These are phyloP conservation scores for Pardosa pseudoannulata DNA, from an alignment of 2,888 invertebrate genomes.

Conservation along the genomic window DNA sequence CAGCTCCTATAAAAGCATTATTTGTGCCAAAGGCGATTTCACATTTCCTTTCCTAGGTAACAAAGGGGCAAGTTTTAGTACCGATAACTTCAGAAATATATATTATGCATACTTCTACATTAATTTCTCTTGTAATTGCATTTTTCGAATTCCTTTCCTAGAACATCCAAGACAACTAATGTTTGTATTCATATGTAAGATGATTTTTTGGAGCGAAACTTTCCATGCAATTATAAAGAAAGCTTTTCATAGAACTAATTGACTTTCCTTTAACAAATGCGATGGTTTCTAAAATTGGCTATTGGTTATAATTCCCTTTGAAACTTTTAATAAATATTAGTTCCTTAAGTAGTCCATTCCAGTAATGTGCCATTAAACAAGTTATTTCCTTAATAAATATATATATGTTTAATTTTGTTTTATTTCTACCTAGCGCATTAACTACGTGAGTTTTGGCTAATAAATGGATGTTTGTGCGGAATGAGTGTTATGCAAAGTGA, in stretches of 20 bases:
- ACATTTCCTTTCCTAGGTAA: no score
- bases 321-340: neutral
- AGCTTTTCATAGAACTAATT: neutral
- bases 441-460: no score
- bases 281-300: neutral
- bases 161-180: neutral
- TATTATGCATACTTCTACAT: no score
- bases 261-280: neutral
- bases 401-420: no score
- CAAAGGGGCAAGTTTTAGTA: no score
- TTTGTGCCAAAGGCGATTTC: no score
- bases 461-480: no score
- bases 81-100: no score
- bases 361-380: neutral
- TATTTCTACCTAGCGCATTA: no score
- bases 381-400: neutral
- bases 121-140: neutral
- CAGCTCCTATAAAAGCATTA: no score
- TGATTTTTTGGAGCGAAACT: neutral
- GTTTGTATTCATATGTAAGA: neutral
- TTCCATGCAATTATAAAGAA: no score
- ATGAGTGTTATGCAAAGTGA: no score
- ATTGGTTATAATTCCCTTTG: neutral
- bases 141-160: neutral
- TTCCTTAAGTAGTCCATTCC: neutral